These are phyloP conservation scores for Acleris cristana DNA, from an alignment of 2,888 invertebrate genomes.

Conservation along the genomic window DNA sequence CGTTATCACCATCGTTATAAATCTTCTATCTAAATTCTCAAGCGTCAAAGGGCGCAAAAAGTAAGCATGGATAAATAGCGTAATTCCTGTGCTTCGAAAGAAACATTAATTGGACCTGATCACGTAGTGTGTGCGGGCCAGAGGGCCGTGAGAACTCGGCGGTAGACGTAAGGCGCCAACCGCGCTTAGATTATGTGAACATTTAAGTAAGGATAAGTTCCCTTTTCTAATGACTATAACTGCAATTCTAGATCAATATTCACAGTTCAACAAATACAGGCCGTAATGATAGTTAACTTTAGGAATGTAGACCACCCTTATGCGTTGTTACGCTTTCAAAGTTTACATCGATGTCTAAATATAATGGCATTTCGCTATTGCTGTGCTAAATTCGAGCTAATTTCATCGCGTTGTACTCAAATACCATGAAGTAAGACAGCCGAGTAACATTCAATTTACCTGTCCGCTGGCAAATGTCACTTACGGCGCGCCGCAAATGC, in stretches of 20 bases:
- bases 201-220: neutral
- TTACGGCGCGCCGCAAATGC: slow-evolving; percentile 28
- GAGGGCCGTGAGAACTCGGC: slow-evolving; percentile 25
- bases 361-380: slow-evolving; percentile 20
- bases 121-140: slow-evolving; percentile 17
- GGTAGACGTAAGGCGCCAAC: slow-evolving; percentile 3
- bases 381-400: slow-evolving; percentile 28
- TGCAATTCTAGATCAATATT: too few relatives aligned
- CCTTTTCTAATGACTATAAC: too few relatives aligned
- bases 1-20: neutral
- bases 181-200: neutral
- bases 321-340: slow-evolving; percentile 10
- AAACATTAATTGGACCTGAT: slow-evolving; percentile 28
- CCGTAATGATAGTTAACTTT: neutral
- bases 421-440: slow-evolving; percentile 33
- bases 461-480: slow-evolving; percentile 34
- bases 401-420: slow-evolving; percentile 26
- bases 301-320: neutral
- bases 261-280: neutral
- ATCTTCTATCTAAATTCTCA: slow-evolving; percentile 4
- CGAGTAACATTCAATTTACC: slow-evolving; percentile 34
- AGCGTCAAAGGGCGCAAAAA: neutral
- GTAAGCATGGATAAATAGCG: slow-evolving; percentile 4
- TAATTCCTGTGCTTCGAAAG: slow-evolving; percentile 22
- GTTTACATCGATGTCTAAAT: slow-evolving; percentile 15